phyloP scores from a whole-genome alignment of 2,888 invertebrate genomes.

The Oxyscelio sp. region DNA sequence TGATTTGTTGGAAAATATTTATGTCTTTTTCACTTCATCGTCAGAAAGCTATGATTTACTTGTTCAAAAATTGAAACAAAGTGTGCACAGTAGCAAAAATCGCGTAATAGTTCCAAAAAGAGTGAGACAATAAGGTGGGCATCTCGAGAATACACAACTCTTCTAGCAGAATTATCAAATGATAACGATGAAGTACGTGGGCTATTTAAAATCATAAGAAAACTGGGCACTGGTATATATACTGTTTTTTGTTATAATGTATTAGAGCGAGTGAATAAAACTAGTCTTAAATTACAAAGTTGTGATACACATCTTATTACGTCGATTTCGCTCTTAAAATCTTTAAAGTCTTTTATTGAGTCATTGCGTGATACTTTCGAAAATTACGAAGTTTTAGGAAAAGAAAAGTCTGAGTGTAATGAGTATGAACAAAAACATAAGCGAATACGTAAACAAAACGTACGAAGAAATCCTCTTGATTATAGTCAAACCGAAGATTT shows the following conservation, averaged over 20 bases:
- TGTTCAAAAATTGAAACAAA: conserved; percentile 27
- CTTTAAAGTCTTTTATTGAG: conserved; percentile 36
- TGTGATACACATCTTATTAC: conserved; percentile 31
- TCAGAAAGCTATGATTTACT: conserved; percentile 34
- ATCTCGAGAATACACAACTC: conserved; percentile 25
- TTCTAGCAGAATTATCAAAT: conserved; percentile 14
- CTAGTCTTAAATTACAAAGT: conserved; percentile 41
- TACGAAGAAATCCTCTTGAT: conserved; percentile 20
- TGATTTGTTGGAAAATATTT: conserved; percentile 17
- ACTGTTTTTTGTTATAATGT: conserved; percentile 44
- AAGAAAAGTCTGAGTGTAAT: conserved; percentile 14
- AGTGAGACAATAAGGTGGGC: conserved; percentile 35
- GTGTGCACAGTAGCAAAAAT: not conserved
- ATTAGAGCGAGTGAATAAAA: conserved; percentile 40
- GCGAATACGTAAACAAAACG: conserved; percentile 17
- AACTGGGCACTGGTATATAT: conserved; percentile 47
- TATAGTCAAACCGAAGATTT: not conserved
- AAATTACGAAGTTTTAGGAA: conserved; percentile 41
- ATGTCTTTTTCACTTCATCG: conserved; percentile 26
- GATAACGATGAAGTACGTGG: conserved; percentile 38
- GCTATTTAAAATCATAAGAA: conserved; percentile 23
- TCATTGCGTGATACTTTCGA: conserved; percentile 17
- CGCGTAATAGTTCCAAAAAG: conserved; percentile 31
- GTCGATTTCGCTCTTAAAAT: conserved; percentile 32
- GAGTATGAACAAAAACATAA: conserved; percentile 10